Evolutionary conservation across 2,113 vertebrate genomes (phyloP), one percentile per base, ranked within the genome.

Genomic region (Hipposideros armiger): DNA sequence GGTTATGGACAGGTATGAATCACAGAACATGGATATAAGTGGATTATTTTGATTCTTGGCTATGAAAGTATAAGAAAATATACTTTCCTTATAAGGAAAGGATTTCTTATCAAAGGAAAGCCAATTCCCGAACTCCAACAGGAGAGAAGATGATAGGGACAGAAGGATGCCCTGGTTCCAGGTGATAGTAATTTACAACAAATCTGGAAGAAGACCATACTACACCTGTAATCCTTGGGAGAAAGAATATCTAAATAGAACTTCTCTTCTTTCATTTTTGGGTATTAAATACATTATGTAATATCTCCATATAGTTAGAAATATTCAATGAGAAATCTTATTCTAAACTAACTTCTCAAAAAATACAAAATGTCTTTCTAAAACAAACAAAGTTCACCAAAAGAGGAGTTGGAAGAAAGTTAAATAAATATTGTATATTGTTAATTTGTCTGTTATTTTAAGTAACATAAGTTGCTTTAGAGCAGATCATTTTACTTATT

Each of bases 361-460:
- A 86, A 90, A 70, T 77, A 56, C 24, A 67, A 91, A 83, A 87
- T 36, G 11, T 2, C 1, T 56, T 87, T 78, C 54, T 70, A 20
- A 22, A 86, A 47, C 7, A 73, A 86, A 14, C 1, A 17, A 95
- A 87, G 14, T 90, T 92, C 36, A 70, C 32, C 73, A 42, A 95
- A 97, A 81, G 3, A 56, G 26, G 87, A 85, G 11, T 76, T 88
- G 7, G 54, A 60, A 84, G 16, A 78, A 83, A 92, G 26, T 87
- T 94, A 81, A 86, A 32, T 76, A 40, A 91, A 76, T 74, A 80
- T 16, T 52, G 11, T 42, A 56, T 11, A 72, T 74, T 3, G 11
- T 76, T 50, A 84, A 84, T 72, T 66, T 15, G 7, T 45, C 10
- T 36, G 7, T 64, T 72, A 26, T 78, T 93, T 80, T 88, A 91